Percentiles rank a stretch among this genome's conserved stretches.
These are phyloP conservation scores for Agrotis exclamationis DNA, from an alignment of 2,888 invertebrate genomes.

Conservation along the genomic window DNA sequence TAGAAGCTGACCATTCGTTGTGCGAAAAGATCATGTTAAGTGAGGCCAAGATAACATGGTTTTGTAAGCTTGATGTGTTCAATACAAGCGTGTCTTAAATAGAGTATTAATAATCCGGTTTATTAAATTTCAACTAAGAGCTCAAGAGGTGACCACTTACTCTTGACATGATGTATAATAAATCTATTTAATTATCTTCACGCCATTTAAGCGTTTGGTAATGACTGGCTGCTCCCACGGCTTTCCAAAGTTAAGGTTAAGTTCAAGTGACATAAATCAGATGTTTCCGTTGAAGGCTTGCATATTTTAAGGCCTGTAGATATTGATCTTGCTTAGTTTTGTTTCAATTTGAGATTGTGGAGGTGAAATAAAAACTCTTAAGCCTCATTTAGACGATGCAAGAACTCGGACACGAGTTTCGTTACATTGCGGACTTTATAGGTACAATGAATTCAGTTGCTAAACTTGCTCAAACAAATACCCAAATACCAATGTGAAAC, in stretches of 20 bases:
- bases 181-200: constrained; percentile 17
- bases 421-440: too few species aligned
- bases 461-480: too few species aligned
- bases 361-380: too few species aligned
- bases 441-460: too few species aligned
- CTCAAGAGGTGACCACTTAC: too few species aligned
- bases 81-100: not conserved
- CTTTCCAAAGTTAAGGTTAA: constrained; percentile 22
- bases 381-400: too few species aligned
- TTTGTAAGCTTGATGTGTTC: not conserved
- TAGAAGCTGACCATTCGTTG: too few species aligned
- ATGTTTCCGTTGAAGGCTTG: not conserved
- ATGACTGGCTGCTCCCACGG: constrained; percentile 29
- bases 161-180: constrained; percentile 15
- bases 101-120: not conserved
- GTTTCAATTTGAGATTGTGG: not conserved
- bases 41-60: too few species aligned
- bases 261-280: constrained; percentile 30
- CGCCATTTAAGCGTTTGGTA: constrained; percentile 22
- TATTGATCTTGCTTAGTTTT: not conserved
- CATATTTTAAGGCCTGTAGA: not conserved
- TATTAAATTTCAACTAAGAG: constrained; percentile 13
- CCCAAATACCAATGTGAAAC: too few species aligned
- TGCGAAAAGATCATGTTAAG: too few species aligned
- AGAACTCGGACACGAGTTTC: too few species aligned